Conservation (phyloP, 2,888 invertebrate species). For the Papilio protenor region DNA sequence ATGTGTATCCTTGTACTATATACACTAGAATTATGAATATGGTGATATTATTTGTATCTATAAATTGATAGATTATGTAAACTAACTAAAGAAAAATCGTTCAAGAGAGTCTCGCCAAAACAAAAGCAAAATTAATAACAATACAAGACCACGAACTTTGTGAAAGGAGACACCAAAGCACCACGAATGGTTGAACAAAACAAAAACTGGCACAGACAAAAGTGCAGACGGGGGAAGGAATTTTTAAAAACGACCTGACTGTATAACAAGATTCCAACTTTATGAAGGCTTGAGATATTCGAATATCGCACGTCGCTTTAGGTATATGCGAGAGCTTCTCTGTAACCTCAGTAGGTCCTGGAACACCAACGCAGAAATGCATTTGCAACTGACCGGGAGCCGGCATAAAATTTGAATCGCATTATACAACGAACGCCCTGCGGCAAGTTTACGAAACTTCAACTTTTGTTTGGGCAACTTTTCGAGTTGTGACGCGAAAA, state of each 20-base stretch:
- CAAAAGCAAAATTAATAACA: not conserved
- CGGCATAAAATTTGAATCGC: not conserved
- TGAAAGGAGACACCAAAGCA: conserved; percentile 6
- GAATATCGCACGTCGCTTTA: too few relatives aligned
- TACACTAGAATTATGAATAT: too few relatives aligned
- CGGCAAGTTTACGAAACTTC: conserved; percentile 28
- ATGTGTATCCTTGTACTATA: not conserved
- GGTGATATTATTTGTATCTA: not conserved
- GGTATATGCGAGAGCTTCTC: too few relatives aligned
- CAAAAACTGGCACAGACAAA: conserved; percentile 25
- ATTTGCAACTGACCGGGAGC: not conserved
- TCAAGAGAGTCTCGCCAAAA: not conserved
- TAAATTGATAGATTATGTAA: not conserved
- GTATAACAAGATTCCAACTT: not conserved
- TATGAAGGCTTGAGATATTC: not conserved
- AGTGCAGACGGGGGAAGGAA: conserved; percentile 3
- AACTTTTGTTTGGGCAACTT: conserved; percentile 37
- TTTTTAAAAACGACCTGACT: conserved; percentile 30
- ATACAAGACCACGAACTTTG: not conserved
- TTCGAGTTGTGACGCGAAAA: conserved; percentile 33
- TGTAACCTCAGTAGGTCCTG: too few relatives aligned
- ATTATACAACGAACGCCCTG: conserved; percentile 1
- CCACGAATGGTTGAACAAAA: conserved; percentile 6
- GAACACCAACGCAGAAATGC: not conserved
- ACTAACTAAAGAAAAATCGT: not conserved